These are phyloP conservation scores for Bradypus variegatus DNA, from an alignment of 2,797 vertebrate genomes.

Conservation along the genomic window DNA sequence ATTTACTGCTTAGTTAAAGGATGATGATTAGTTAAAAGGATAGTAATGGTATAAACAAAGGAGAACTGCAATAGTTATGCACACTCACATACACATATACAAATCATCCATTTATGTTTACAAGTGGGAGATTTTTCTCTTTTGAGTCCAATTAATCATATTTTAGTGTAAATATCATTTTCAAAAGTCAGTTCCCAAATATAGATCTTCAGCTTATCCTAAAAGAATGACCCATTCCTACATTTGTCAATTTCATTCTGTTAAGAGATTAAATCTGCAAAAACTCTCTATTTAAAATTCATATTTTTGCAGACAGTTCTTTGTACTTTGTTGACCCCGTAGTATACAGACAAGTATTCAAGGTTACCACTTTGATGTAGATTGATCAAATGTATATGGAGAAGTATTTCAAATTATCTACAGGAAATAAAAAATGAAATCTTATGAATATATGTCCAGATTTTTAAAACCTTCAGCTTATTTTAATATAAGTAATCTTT, in stretches of 20 bases:
- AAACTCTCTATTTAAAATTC: conserved; percentile 22
- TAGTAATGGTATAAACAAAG: background rate
- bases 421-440: background rate
- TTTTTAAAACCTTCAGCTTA: conserved; percentile 18
- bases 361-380: background rate
- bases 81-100: background rate
- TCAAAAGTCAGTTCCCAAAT: conserved; percentile 23
- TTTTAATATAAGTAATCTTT: conserved; percentile 20
- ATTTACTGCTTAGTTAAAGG: conserved; percentile 22
- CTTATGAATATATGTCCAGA: background rate
- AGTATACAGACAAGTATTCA: background rate
- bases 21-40: conserved; percentile 26
- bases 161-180: background rate
- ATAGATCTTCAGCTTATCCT: conserved; percentile 24
- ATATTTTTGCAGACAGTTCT: conserved; percentile 25
- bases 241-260: conserved; percentile 35
- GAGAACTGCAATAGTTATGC: background rate
- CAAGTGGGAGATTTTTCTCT: background rate
- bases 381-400: background rate
- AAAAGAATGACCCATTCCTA: conserved; percentile 21
- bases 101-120: background rate
- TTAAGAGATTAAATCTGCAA: conserved; percentile 30
- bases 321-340: background rate
- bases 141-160: background rate
- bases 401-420: conserved; percentile 15